phyloP scores from a whole-genome alignment of 1,140 invertebrate species.

The Matsumurasca onukii region DNA sequence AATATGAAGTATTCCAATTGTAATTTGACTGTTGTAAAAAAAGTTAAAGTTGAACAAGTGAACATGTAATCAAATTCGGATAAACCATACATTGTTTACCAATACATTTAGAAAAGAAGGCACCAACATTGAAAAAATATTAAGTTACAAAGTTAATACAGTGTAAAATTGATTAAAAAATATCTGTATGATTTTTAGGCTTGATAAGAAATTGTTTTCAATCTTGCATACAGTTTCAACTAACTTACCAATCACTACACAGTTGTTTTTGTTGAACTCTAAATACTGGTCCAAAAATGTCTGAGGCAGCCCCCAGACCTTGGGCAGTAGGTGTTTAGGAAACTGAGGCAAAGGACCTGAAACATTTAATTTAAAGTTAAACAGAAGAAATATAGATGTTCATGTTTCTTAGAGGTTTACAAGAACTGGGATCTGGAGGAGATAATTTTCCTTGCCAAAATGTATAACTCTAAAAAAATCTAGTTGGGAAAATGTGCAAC shows the following conservation, averaged over 20 bases:
- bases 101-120: too few species aligned
- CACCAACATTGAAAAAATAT: too few species aligned
- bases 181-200: too few species aligned
- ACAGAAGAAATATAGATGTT: constrained; percentile 47
- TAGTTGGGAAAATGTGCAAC: not conserved
- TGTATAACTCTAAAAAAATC: not conserved
- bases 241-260: constrained; percentile 47
- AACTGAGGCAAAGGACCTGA: constrained; percentile 46
- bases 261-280: constrained; percentile 47
- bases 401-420: not conserved
- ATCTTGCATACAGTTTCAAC: not conserved
- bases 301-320: constrained; percentile 52
- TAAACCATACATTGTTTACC: too few species aligned
- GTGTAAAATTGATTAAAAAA: too few species aligned
- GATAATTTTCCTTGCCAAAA: not conserved
- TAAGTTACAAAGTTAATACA: too few species aligned
- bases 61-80: too few species aligned
- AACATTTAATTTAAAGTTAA: too few species aligned
- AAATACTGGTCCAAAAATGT: constrained; percentile 48
- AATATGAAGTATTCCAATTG: too few species aligned
- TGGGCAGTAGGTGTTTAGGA: constrained; percentile 49
- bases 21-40: too few species aligned
- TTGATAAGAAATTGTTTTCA: too few species aligned
- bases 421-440: not conserved
- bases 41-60: too few species aligned